Conservation (phyloP, 2,888 invertebrate genomes). For the Gymnoscelis rufifasciata region DNA sequence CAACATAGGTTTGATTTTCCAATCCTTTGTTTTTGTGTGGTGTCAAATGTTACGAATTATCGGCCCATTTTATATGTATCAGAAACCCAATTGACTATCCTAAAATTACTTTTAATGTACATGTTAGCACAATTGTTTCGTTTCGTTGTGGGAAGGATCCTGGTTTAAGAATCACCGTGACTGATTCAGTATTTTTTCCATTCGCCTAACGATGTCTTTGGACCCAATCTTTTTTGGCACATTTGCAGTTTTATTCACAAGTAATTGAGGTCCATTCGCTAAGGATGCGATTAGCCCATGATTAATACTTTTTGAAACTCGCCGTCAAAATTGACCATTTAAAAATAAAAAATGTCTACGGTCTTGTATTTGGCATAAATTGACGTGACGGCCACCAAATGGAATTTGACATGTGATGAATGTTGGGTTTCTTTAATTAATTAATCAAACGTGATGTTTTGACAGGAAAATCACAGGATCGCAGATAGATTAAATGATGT, state of each 20-base stretch:
- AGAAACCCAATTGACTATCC: too few relatives aligned
- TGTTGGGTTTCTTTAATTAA: slow-evolving; percentile 42
- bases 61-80: too few relatives aligned
- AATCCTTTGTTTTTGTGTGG: too few relatives aligned
- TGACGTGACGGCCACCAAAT: slow-evolving; percentile 53
- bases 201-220: slow-evolving; percentile 60
- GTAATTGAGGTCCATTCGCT: slow-evolving; percentile 74
- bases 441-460: slow-evolving; percentile 31
- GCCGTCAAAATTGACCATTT: slow-evolving; percentile 30
- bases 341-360: slow-evolving; percentile 30
- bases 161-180: slow-evolving; percentile 39
- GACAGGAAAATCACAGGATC: slow-evolving; percentile 31
- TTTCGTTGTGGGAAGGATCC: background rate
- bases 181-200: slow-evolving; percentile 56
- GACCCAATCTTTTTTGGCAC: slow-evolving; percentile 56
- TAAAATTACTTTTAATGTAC: too few relatives aligned
- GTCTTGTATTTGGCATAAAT: slow-evolving; percentile 20
- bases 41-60: too few relatives aligned
- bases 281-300: slow-evolving; percentile 73
- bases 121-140: too few relatives aligned
- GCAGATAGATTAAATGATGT: slow-evolving; percentile 27
- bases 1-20: too few relatives aligned
- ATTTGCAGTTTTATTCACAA: slow-evolving; percentile 61
- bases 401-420: slow-evolving; percentile 46
- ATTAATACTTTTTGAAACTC: slow-evolving; percentile 55